Evolutionary conservation across 2,888 invertebrate species (phyloP), one percentile per base, ranked within the genome.

Genomic region (Ennomos erosarius): DNA sequence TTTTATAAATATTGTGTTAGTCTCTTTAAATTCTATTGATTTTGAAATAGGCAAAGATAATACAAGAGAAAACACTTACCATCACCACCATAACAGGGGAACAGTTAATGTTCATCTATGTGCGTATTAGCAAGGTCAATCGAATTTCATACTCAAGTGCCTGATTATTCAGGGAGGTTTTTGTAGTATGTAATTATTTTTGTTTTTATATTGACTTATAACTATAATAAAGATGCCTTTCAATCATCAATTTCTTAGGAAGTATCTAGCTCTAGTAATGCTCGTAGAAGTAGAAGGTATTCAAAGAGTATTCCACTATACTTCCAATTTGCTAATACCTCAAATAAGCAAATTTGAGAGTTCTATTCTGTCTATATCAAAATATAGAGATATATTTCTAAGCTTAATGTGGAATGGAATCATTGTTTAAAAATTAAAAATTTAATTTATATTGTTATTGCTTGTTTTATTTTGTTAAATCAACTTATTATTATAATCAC

Each of bases 221-320:
- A 26, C 5, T 26, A 26, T 26, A 26, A 26, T 26, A 45, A 10
- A 10, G 35, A 46, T 39, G 35, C 39, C 39, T 39, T 45, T 39
- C 44, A 34, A 34, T 46, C n/a, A 12, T 46, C 39, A 40, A n/a
- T 43, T 55, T 48, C 43, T 48, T 49, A 38, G 48, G 13, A 50
- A 46, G 44, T 56, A 57, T 16, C 16, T 16, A 33, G 16, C 35
- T 26, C 35, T 40, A 55, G 16, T 13, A 33, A n/a, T 9, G 11
- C 13, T 10, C 11, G 12, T 58, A 49, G 49, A 39, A 33, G 35
- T 50, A 42, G 34, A 66, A 67, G 73, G 88, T 87, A 88, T 90
- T 87, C 88, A 83, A 89, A 90, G 85, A 90, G 88, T 90, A 90
- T 90, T 71, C 12, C 55, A 69, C 42, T 69, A 90, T 90, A 90